Evolutionary conservation across 2,113 vertebrate species (phyloP), one percentile per base, ranked within the genome.

Genomic region (Erythrocebus patas): DNA sequence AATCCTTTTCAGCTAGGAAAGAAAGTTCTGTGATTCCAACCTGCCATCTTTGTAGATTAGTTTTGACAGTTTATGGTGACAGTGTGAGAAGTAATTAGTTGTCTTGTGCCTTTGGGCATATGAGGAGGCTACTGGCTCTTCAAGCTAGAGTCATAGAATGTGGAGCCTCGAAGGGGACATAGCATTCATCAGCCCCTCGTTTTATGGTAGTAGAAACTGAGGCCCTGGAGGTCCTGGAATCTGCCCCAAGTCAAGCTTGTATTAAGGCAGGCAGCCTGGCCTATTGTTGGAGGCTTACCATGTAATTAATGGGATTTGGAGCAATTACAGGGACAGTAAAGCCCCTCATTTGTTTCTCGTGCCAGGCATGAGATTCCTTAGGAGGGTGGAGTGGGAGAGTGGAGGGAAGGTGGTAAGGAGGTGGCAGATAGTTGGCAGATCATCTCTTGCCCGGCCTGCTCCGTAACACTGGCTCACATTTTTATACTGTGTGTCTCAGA

Each of bases 231-330:
- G 59, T 86, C 35, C 68, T 13, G 18, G 8, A 52, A 72, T 79
- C 30, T 57, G 45, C 91, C 93, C 85, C 13, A 9, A 61, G 82
- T 92, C 2, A 27, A 68, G 66, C 84, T 45, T 64, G 61, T 55
- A 57, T 73, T 78, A 59, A 95, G 94, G 82, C 89, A 91, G 93
- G 94, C 97, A 79, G 85, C 14, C 18, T 0, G 66, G 84, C 82
- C 85, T 91, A 78, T 97, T 96, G 97, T 98, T 91, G 93, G 92
- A 94, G 48, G 85, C 89, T 96, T 89, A 97, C 92, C 16, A 1
- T 89, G 75, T 96, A 92, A 98, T 98, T 96, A 98, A 95, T 96
- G 95, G 94, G 97, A 96, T 98, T 98, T 98, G 97, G 97, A 97
- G 95, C 89, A 95, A 96, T 97, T 96, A 96, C 73, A 97, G 96